A percentile compares a stretch with the other conserved stretches of the same genome.
Conservation (phyloP, 2,888 invertebrate species). For the Platycnemis pennipes region DNA sequence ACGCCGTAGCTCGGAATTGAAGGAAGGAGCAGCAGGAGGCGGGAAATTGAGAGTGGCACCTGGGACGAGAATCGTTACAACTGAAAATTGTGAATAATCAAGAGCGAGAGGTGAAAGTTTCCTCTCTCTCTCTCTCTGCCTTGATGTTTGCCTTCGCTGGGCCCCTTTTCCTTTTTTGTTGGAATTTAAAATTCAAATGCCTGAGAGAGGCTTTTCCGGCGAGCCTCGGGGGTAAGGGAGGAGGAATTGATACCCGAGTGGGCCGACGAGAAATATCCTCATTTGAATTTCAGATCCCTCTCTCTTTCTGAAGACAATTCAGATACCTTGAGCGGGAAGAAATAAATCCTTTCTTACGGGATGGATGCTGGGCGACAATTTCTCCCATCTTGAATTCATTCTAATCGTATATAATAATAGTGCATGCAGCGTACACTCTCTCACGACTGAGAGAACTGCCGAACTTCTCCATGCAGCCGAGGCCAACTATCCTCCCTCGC, state of each 20-base stretch:
- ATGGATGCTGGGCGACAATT: neutral
- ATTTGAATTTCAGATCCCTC: slow-evolving; percentile 55
- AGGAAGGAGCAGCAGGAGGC: neutral
- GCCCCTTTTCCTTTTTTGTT: neutral
- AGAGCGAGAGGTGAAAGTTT: neutral
- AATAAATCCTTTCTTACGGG: neutral
- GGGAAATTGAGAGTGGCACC: neutral
- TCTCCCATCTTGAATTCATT: too few relatives aligned
- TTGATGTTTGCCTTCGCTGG: neutral
- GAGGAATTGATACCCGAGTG: slow-evolving; percentile 28
- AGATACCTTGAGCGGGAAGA: neutral
- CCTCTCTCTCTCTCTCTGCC: neutral
- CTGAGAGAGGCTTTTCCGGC: neutral
- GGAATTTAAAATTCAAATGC: slow-evolving; percentile 3
- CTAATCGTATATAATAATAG: too few relatives aligned
- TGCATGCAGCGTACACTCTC: too few relatives aligned
- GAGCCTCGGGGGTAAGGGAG: neutral
- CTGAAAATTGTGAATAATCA: neutral
- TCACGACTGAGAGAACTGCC: too few relatives aligned
- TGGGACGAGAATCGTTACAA: neutral
- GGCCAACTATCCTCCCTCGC: too few relatives aligned
- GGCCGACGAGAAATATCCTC: neutral
- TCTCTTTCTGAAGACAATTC: neutral
- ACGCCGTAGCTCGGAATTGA: neutral
- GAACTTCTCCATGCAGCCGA: too few relatives aligned